Percentiles rank a stretch among this genome's conserved stretches.
Evolutionary conservation across 2,888 invertebrate genomes (phyloP).

Genomic region (Leptopilina drosophilae): DNA sequence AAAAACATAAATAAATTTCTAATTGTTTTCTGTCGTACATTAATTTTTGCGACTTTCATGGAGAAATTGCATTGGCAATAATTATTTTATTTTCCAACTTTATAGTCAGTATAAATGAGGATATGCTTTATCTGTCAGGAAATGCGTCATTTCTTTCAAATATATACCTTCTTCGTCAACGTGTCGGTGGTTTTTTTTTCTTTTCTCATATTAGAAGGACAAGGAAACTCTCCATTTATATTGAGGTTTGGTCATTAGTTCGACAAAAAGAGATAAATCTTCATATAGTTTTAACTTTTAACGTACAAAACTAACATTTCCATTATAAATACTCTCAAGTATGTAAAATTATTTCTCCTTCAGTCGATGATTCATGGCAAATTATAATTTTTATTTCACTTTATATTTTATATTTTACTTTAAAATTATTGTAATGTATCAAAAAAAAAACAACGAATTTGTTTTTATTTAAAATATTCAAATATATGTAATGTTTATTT

Average conservation of each 20-base stretch:
- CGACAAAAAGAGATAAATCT: not conserved
- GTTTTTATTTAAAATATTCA: no score
- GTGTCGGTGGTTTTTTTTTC: not conserved
- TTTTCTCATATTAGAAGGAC: not conserved
- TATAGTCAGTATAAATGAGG: not conserved
- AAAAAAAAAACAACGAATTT: no score
- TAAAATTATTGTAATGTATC: not conserved
- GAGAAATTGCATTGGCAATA: no score
- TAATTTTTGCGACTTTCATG: no score
- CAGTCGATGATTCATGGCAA: no score
- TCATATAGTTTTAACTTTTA: not conserved
- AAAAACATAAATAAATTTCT: no score
- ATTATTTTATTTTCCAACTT: conserved; percentile 6
- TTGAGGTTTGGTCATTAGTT: not conserved
- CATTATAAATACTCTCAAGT: no score
- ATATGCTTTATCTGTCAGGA: conserved; percentile 25
- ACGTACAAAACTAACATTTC: not conserved
- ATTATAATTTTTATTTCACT: not conserved
- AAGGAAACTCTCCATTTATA: conserved; percentile 7
- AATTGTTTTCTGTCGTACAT: no score
- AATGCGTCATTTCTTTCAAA: conserved; percentile 35
- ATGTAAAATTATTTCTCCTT: no score
- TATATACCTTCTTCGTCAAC: conserved; percentile 6
- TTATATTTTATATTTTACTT: not conserved
- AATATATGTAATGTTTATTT: no score